These are phyloP conservation scores for Coturnix japonica DNA, from an alignment of 2,113 vertebrate species.

Conservation along the genomic window DNA sequence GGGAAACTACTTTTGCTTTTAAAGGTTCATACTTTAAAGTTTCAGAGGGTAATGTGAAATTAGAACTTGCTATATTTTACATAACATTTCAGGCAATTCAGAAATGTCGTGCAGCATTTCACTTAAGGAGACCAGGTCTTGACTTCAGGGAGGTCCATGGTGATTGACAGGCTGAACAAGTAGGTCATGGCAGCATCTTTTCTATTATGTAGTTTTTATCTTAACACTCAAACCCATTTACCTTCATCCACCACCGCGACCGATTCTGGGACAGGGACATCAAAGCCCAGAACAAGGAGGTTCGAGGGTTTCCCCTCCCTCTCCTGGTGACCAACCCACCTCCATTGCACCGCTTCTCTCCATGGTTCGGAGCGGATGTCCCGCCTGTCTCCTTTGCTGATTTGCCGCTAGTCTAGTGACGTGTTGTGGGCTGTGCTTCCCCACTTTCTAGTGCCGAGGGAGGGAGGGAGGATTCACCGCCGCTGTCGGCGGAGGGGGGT, in stretches of 20 bases:
- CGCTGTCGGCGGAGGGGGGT: not conserved
- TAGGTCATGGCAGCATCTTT: not conserved
- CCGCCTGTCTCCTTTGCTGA: not conserved
- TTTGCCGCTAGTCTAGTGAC: not conserved
- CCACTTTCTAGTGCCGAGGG: not conserved
- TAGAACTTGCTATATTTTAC: accelerated
- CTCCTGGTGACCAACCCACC: accelerated
- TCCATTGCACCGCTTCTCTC: not conserved
- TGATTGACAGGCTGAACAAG: not conserved
- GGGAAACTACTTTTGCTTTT: not conserved
- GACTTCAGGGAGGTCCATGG: not conserved
- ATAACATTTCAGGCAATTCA: not conserved
- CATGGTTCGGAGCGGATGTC: not conserved
- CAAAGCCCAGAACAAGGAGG: not conserved
- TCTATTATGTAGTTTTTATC: not conserved
- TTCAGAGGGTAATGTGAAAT: not conserved
- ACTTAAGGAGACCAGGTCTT: not conserved
- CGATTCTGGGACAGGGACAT: no score
- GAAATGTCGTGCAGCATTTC: not conserved
- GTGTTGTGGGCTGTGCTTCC: not conserved
- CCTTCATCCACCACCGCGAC: no score
- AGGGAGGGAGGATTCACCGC: not conserved
- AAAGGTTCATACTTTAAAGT: not conserved
- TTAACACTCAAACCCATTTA: no score
- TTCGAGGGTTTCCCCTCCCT: not conserved